These are phyloP conservation scores for Drosophila seguyi DNA, from an alignment of 1,140 invertebrate genomes.

Conservation along the genomic window DNA sequence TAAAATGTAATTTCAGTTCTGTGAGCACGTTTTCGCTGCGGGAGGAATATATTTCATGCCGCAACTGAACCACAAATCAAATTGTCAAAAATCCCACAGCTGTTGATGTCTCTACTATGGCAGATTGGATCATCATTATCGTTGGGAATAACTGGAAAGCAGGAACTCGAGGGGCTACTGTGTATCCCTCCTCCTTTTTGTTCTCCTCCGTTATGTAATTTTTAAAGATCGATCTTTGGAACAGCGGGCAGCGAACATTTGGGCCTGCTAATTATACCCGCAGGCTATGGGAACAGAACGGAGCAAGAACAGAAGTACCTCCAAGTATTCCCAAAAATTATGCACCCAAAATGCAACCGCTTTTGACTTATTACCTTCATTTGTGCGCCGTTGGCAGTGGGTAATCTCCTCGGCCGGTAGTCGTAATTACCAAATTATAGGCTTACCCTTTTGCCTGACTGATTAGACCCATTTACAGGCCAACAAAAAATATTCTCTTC, in stretches of 20 bases:
- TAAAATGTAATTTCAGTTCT: slow-evolving; percentile 44
- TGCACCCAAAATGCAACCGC: slow-evolving; percentile 69
- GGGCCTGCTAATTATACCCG: slow-evolving; percentile 72
- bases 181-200: slow-evolving; percentile 3
- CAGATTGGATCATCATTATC: slow-evolving; percentile 37
- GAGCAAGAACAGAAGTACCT: slow-evolving; percentile 32
- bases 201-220: neutral
- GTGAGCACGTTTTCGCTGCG: slow-evolving; percentile 11
- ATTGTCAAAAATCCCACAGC: slow-evolving; percentile 70
- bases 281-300: slow-evolving; percentile 33
- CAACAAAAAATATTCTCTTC: slow-evolving; percentile 40
- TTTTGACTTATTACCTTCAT: slow-evolving; percentile 81
- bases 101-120: slow-evolving; percentile 73
- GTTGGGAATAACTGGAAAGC: slow-evolving; percentile 41
- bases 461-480: slow-evolving; percentile 78
- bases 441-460: slow-evolving; percentile 81
- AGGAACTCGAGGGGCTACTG: slow-evolving; percentile 63
- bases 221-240: slow-evolving; percentile 44
- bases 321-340: slow-evolving; percentile 55
- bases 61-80: slow-evolving; percentile 70
- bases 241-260: slow-evolving; percentile 58
- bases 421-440: slow-evolving; percentile 79
- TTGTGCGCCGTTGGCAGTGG: slow-evolving; percentile 38
- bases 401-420: slow-evolving; percentile 40
- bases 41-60: slow-evolving; percentile 18